These are phyloP conservation scores for Iguana delicatissima DNA, from an alignment of 2,797 vertebrate genomes.

Conservation along the genomic window DNA sequence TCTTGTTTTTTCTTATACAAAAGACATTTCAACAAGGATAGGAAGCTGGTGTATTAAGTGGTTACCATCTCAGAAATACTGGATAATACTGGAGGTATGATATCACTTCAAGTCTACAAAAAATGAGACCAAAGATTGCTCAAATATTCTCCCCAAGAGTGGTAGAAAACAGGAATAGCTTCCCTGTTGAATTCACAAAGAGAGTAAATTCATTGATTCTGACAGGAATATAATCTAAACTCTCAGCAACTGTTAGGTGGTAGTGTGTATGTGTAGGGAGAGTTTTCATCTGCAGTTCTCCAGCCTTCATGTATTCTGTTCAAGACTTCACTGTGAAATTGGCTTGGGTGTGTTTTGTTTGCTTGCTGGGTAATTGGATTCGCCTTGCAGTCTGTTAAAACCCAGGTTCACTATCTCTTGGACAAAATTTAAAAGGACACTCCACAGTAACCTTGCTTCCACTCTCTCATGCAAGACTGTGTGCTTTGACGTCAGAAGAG, in stretches of 20 bases:
- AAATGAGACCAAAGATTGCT: neutral
- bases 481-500: conserved; percentile 1
- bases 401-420: conserved; percentile 41
- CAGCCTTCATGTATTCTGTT: conserved; percentile 37
- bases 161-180: neutral
- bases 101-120: neutral
- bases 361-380: conserved; percentile 18
- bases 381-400: conserved; percentile 52
- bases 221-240: conserved; percentile 35
- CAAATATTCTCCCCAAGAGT: neutral
- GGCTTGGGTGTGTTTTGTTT: conserved; percentile 26
- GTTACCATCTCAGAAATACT: neutral
- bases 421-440: conserved; percentile 47
- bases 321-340: conserved; percentile 44
- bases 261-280: too few species aligned
- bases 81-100: neutral
- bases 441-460: conserved; percentile 12
- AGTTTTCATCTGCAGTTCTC: neutral
- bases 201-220: neutral
- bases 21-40: neutral
- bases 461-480: neutral
- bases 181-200: neutral
- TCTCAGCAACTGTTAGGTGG: conserved; percentile 29
- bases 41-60: neutral
- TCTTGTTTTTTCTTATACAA: neutral